Percentiles rank a stretch among this genome's conserved stretches.
Conservation (phyloP, 1,140 invertebrate species). For the Helicoverpa zea region DNA sequence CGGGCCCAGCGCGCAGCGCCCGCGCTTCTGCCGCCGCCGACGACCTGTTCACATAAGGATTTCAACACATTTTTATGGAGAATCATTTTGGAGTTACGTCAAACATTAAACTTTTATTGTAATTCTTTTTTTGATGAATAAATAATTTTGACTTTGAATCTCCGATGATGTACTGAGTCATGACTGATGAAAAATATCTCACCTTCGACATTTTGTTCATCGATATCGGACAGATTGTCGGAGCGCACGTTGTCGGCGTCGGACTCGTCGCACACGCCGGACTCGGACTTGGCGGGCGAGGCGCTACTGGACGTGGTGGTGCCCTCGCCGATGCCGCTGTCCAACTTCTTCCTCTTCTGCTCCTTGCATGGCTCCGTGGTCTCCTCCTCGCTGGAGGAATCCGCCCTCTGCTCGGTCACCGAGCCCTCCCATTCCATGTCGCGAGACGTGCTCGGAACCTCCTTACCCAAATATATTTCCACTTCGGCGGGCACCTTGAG, state of each 20-base stretch:
- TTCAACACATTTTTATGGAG: too few species aligned
- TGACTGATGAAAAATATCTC: neutral
- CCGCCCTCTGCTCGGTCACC: conserved; percentile 2
- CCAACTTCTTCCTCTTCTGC: conserved; percentile 87
- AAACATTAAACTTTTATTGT: too few species aligned
- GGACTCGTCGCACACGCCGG: conserved; percentile 40
- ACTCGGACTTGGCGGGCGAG: conserved; percentile 53
- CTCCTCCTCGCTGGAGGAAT: conserved; percentile 62
- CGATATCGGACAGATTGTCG: conserved; percentile 40
- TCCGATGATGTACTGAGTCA: too few species aligned
- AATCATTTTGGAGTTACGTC: too few species aligned
- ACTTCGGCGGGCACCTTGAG: conserved; percentile 56
- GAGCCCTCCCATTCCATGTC: conserved; percentile 61
- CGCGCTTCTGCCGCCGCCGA: conserved; percentile 48
- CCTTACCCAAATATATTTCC: conserved; percentile 59
- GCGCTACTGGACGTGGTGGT: conserved; percentile 58
- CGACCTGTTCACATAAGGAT: conserved; percentile 33
- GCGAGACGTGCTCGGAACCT: conserved; percentile 47
- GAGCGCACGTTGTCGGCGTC: conserved; percentile 45
- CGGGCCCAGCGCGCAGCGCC: neutral
- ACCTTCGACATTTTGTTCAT: neutral
- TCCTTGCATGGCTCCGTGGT: conserved; percentile 55
- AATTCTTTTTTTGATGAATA: too few species aligned
- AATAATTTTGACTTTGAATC: too few species aligned
- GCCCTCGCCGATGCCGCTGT: conserved; percentile 87